Evolutionary conservation across 1,140 invertebrate genomes (phyloP), one percentile per base, ranked within the genome.

Genomic region (Heterodera carotae): DNA sequence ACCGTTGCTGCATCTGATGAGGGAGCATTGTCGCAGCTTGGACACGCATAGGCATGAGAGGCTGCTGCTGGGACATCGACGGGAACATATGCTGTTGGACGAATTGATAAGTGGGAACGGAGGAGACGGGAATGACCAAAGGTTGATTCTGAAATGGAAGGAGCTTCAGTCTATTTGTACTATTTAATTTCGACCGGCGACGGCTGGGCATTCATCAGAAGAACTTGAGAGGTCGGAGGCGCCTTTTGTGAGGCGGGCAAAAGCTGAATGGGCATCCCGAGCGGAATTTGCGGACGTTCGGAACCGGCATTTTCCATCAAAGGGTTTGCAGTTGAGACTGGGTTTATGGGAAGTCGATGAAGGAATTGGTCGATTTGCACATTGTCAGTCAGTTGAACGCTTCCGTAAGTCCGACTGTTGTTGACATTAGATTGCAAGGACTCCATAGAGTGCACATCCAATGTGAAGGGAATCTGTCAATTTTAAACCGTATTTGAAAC

Each of bases 361-460:
- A 56, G 12, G 48, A 56, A 56, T 5, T 12, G 48, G 48, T 56
- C 48, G 15, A 56, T 22, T 4, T 56, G 48, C 48, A 56, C 18
- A 22, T 22, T 56, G 15, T 56, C 48, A 22, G 48, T 56, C 48
- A 22, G 48, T 56, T 56, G 48, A 18, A 22, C 22, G 18, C 48
- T 22, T 22, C 48, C 15, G 48, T 56, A 56, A 22, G 15, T 56
- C 22, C 18, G 48, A 56, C 48, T 22, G 18, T 56, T 56, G 48
- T 5, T 5, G 48, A 18, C 5, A 12, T 43, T 43, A 2, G 48
- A 56, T 5, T 22, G 48, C 5, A 18, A 56, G 22, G 18, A 56
- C 1, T n/a, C 67, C 67, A 68, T 68, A n/a, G 67, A 68, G 22
- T 68, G 34, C 34, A 68, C 43, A 36, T 22, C 34, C 67, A 68